phyloP scores from a whole-genome alignment of 2,888 invertebrate species.

The Yponomeuta plumbellus region DNA sequence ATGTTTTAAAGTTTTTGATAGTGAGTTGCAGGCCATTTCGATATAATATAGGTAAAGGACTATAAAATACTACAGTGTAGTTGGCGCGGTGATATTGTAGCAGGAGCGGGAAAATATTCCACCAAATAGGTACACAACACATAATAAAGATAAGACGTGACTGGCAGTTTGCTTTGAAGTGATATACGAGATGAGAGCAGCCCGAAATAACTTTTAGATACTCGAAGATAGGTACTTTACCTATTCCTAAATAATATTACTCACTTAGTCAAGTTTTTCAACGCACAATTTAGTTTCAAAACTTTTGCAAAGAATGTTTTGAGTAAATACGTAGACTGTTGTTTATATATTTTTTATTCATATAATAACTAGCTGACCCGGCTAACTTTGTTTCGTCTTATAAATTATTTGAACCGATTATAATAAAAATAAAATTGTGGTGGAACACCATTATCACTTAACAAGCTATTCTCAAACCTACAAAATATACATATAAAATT shows the following conservation, averaged over 20 bases:
- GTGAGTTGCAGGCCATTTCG: not conserved
- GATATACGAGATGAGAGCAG: conserved; percentile 47
- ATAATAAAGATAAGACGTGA: conserved; percentile 58
- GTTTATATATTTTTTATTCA: too few species aligned
- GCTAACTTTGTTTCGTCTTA: too few species aligned
- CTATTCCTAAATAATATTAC: conserved; percentile 14
- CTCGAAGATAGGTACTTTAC: conserved; percentile 29
- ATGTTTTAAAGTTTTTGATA: too few species aligned
- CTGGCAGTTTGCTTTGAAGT: conserved; percentile 49
- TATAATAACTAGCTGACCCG: too few species aligned
- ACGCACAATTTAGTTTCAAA: not conserved
- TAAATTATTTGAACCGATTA: too few species aligned
- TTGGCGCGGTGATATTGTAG: conserved; percentile 3
- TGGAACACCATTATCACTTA: too few species aligned
- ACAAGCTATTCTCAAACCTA: too few species aligned
- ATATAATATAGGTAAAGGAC: not conserved
- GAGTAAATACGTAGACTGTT: too few species aligned
- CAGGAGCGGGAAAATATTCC: conserved; percentile 21
- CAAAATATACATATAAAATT: too few species aligned
- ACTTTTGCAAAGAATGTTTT: too few species aligned
- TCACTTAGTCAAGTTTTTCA: not conserved
- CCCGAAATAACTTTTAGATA: conserved; percentile 46
- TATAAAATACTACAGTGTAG: not conserved
- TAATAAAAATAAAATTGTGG: too few species aligned
- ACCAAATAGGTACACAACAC: conserved; percentile 28